Conservation (phyloP, 1,140 invertebrate genomes). For the Camponotus floridanus region DNA sequence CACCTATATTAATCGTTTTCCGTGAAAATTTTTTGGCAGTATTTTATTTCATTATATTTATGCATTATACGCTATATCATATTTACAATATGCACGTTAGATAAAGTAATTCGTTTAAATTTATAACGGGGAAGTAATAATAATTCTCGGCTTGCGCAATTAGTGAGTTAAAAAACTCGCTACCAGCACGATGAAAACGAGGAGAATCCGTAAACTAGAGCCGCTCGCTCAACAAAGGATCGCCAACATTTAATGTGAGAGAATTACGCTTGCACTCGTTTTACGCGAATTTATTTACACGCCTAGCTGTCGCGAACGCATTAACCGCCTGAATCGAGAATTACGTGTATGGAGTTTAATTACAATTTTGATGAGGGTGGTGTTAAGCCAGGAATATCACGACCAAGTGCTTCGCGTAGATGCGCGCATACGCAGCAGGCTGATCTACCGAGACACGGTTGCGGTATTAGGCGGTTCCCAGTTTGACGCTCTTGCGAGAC, state of each 20-base stretch:
- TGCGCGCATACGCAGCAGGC: conserved; percentile 18
- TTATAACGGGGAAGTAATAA: conserved; percentile 34
- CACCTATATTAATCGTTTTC: neutral
- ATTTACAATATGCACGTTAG: conserved; percentile 36
- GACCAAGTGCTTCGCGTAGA: conserved; percentile 33
- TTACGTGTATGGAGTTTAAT: conserved; percentile 61
- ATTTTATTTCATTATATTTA: neutral
- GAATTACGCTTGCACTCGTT: conserved; percentile 54
- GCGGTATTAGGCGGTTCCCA: conserved; percentile 18
- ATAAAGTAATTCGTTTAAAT: conserved; percentile 53
- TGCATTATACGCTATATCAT: neutral
- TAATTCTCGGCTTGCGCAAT: conserved; percentile 55
- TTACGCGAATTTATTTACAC: conserved; percentile 52
- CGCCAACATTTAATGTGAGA: conserved; percentile 59
- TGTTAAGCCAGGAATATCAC: conserved; percentile 60
- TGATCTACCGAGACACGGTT: conserved; percentile 36
- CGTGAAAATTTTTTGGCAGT: neutral
- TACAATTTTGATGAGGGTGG: conserved; percentile 59
- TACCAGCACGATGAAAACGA: conserved; percentile 13
- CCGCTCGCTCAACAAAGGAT: conserved; percentile 48
- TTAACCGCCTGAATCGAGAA: conserved; percentile 54
- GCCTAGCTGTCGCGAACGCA: conserved; percentile 52
- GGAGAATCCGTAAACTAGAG: conserved; percentile 41
- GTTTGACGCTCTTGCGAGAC: conserved; percentile 1
- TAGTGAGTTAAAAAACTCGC: conserved; percentile 54